A percentile compares a stretch with the other conserved stretches of the same genome.
Conservation (phyloP, 2,113 vertebrate genomes). For the Progne subis region DNA sequence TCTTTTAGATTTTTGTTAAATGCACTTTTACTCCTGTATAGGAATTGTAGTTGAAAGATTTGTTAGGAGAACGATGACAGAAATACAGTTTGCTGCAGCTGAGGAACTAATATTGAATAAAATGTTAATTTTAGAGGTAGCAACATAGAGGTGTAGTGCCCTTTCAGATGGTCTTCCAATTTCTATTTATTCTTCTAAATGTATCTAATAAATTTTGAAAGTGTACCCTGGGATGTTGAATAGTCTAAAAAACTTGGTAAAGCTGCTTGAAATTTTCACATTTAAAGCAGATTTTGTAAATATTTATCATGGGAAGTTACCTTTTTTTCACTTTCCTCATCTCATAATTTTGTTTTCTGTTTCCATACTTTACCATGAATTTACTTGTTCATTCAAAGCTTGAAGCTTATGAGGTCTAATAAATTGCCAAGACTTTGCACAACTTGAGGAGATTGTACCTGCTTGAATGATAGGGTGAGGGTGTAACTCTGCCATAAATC, state of each 20-base stretch:
- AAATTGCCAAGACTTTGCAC: background rate
- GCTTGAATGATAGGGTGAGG: background rate
- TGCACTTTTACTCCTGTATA: background rate
- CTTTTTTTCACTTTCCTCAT: background rate
- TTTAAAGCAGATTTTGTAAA: background rate
- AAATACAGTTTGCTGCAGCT: background rate
- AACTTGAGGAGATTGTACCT: background rate
- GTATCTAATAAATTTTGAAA: background rate
- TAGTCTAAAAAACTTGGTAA: background rate
- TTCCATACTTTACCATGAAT: background rate
- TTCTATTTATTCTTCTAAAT: background rate
- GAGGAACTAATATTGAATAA: background rate
- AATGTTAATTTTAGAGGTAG: background rate
- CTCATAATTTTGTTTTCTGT: background rate
- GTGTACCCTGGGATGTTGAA: background rate
- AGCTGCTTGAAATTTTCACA: background rate
- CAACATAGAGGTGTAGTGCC: background rate
- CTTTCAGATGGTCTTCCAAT: background rate
- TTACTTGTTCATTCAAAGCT: background rate
- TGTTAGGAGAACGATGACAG: background rate
- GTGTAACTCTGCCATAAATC: background rate
- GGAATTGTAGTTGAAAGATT: background rate
- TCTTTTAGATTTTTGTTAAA: background rate
- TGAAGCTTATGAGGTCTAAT: background rate
- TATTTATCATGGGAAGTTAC: background rate